A percentile compares a stretch with the other conserved stretches of the same genome.
Evolutionary conservation across 2,797 vertebrate genomes (phyloP).

Genomic region (Arctocebus calabarensis): DNA sequence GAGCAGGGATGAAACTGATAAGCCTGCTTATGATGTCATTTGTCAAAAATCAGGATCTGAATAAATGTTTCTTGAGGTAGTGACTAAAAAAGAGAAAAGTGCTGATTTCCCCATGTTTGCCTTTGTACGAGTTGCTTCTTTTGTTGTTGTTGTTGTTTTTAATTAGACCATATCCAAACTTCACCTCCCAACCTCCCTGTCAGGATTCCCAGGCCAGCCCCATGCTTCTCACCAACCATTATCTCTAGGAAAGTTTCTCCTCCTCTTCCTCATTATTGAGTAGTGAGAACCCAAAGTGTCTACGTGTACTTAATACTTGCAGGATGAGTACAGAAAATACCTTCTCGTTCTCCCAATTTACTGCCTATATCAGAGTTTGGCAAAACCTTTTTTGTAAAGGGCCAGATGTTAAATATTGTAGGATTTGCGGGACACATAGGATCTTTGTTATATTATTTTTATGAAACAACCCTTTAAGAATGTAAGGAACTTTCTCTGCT

Average conservation of each 20-base stretch:
- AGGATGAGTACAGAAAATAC: not conserved
- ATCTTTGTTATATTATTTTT: not conserved
- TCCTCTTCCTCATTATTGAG: not conserved
- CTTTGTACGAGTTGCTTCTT: not conserved
- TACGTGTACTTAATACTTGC: not conserved
- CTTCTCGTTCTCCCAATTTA: not conserved
- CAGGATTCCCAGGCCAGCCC: not conserved
- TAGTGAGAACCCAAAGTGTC: not conserved
- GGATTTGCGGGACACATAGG: not conserved
- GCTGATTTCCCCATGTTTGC: not conserved
- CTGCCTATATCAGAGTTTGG: not conserved
- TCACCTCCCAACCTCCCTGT: not conserved
- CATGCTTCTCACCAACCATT: not conserved
- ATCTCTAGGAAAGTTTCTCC: not conserved
- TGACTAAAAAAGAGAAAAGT: not conserved
- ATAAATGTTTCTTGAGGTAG: not conserved
- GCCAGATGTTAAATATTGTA: not conserved
- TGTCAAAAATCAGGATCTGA: constrained; percentile 19
- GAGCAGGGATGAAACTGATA: not conserved
- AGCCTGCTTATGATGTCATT: not conserved
- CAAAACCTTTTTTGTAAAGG: not conserved
- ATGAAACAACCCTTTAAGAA: not conserved
- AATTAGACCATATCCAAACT: not conserved
- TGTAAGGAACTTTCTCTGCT: not conserved
- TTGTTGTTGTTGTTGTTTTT: not conserved